phyloP scores from a whole-genome alignment of 2,888 invertebrate genomes.

The Laothoe populi region DNA sequence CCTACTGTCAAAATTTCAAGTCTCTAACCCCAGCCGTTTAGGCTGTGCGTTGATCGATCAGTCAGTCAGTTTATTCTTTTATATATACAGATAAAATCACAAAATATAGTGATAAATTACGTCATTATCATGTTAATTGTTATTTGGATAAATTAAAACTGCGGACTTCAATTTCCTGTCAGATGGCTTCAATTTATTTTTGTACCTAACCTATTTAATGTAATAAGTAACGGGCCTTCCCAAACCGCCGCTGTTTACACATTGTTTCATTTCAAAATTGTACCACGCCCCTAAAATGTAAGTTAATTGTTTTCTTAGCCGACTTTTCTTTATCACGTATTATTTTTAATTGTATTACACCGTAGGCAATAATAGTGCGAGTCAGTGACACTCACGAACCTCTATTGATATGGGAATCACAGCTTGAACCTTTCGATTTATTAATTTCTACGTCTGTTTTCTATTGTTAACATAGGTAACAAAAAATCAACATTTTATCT shows the following conservation, averaged over 20 bases:
- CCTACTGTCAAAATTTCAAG: no score
- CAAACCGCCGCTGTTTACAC: constrained; percentile 10
- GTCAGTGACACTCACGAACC: constrained; percentile 20
- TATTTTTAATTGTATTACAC: constrained; percentile 54
- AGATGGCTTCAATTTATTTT: not conserved
- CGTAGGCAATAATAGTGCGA: constrained; percentile 38
- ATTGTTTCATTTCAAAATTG: constrained; percentile 33
- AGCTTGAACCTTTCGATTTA: not conserved
- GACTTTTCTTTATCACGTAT: constrained; percentile 48
- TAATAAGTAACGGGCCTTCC: not conserved
- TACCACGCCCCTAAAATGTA: constrained; percentile 37
- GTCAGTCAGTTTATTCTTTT: no score
- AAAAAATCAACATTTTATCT: not conserved
- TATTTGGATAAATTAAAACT: no score
- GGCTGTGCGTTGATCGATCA: no score
- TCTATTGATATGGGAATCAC: constrained; percentile 8
- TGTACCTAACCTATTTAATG: not conserved
- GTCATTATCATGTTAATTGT: no score
- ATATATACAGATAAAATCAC: no score
- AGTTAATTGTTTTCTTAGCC: constrained; percentile 63
- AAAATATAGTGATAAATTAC: no score
- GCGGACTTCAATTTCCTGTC: no score
- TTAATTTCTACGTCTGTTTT: not conserved
- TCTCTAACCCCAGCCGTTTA: no score
- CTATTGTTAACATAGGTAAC: not conserved